Percentiles rank a stretch among this genome's conserved stretches.
phyloP scores from a whole-genome alignment of 1,140 invertebrate species.

The Temnothorax longispinosus region DNA sequence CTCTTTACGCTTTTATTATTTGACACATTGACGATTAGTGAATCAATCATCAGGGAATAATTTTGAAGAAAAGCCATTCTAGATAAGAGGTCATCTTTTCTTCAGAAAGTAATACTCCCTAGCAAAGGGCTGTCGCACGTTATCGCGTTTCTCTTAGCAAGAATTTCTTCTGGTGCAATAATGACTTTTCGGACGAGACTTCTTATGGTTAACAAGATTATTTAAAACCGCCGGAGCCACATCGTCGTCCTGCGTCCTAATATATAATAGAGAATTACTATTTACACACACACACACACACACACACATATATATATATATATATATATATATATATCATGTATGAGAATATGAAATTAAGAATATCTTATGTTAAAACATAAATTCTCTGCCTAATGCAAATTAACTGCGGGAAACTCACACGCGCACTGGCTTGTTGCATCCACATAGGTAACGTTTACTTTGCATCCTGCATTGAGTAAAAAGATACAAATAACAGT shows the following conservation, averaged over 20 bases:
- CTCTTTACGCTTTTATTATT: not conserved
- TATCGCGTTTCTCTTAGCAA: not conserved
- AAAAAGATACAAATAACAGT: not conserved
- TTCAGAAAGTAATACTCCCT: not conserved
- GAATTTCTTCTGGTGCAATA: constrained; percentile 47
- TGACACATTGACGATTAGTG: not conserved
- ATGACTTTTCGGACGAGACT: not conserved
- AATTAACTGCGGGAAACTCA: constrained; percentile 11
- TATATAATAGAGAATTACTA: not conserved
- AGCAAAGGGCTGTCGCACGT: not conserved
- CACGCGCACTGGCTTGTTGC: not conserved
- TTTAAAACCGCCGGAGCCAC: not conserved
- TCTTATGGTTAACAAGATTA: not conserved
- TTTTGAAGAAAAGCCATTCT: not conserved
- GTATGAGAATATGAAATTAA: not conserved
- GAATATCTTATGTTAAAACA: not conserved
- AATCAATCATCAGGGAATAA: not conserved
- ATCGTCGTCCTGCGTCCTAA: not conserved
- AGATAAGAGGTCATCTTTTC: not conserved
- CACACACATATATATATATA: no score
- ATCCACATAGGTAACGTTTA: constrained; percentile 30
- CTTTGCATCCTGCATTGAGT: not conserved
- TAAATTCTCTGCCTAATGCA: not conserved
- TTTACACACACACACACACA: no score
- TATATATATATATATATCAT: not conserved